phyloP scores from a whole-genome alignment of 2,888 invertebrate genomes.

The Oxycera nigricornis region DNA sequence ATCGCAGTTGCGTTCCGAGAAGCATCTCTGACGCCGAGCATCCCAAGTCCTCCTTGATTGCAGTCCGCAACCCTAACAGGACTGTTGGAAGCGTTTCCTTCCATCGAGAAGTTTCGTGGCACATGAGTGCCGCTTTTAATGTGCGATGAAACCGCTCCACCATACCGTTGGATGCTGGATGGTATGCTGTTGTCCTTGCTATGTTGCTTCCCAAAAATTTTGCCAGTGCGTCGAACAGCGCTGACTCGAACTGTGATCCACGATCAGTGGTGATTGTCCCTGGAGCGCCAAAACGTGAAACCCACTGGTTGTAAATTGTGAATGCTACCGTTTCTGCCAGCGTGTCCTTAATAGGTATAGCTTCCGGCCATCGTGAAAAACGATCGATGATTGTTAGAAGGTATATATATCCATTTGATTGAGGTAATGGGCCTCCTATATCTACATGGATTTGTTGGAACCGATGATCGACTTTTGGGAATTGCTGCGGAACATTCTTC shows the following conservation, averaged over 20 bases:
- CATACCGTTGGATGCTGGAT: neutral
- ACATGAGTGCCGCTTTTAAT: neutral
- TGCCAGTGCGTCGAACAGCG: neutral
- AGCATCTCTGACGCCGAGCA: neutral
- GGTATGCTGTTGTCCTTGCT: neutral
- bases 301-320: constrained; percentile 28
- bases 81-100: neutral
- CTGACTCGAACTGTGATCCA: neutral
- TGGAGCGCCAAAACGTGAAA: neutral
- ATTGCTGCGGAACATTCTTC: neutral
- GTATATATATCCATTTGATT: neutral
- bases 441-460: neutral
- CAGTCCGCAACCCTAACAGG: neutral
- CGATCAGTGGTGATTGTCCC: neutral
- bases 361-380: neutral
- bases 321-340: constrained; percentile 41
- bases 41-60: neutral
- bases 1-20: neutral
- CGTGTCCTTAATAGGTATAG: neutral
- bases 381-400: neutral
- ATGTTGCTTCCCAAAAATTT: neutral
- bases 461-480: neutral
- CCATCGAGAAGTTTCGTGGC: neutral
- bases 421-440: neutral
- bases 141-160: neutral